Evolutionary conservation across 2,113 vertebrate species (phyloP), one percentile per base, ranked within the genome.

Genomic region (Pseudorasbora parva): DNA sequence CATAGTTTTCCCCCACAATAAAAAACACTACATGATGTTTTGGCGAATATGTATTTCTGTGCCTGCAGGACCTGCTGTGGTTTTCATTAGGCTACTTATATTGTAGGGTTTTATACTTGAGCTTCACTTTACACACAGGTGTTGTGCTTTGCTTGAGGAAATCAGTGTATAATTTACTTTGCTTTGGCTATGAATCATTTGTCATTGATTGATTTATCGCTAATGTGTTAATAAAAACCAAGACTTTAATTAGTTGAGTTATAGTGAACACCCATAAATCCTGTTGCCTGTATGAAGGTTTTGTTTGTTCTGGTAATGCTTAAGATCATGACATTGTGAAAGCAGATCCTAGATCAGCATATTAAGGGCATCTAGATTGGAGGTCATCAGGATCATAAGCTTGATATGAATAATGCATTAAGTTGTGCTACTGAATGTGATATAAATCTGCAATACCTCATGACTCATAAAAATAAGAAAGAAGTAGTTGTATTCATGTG

Each of bases 351-450:
- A 21, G 43, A 69, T 81, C 47, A 81, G 78, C 62, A 81, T 81
- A 33, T 54, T 81, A 81, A 69, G 57, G 41, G 33, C 57, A 62
- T 43, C 30, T 43, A 43, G 78, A 80, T 25, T 41, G 27, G 43
- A 69, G 78, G 78, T 81, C 62, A 81, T 21, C 27, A 41, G 30
- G 64, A 51, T 69, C 47, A 69, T 81, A 56, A 21, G 45, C 78
- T 69, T 69, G 27, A 37, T 4, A 81, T 81, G 78, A 81, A 81
- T 81, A 56, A 81, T 81, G 19, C 41, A 81, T 81, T 15, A 25
- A 14, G 43, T 80, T 25, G 17, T 30, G 45, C 43, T 66, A 21
- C 43, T 9, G 60, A 68, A 69, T 56, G 47, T 15, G 64, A 69
- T 81, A 37, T 6, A 68, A 68, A 54, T 81, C 62, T 56, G 25